Evolutionary conservation across 2,888 invertebrate species (phyloP).

Genomic region (Phyllotreta cruciferae): DNA sequence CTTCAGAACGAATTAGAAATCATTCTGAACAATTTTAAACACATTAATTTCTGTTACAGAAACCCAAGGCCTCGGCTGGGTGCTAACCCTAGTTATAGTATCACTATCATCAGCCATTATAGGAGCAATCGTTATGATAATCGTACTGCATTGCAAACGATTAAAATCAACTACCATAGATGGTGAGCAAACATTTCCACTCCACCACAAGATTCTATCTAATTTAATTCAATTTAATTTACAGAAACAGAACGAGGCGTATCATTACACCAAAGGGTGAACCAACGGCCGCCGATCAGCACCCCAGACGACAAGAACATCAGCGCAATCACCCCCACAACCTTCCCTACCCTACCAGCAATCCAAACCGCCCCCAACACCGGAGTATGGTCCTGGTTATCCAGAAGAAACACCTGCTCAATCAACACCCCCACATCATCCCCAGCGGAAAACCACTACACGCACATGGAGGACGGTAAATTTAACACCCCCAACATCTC

Average conservation of each 20-base stretch:
- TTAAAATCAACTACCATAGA: slow-evolving; percentile 51
- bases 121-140: slow-evolving; percentile 76
- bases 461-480: slow-evolving; percentile 70
- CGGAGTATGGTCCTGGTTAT: slow-evolving; percentile 59
- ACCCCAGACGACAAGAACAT: slow-evolving; percentile 56
- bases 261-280: slow-evolving; percentile 39
- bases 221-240: no score
- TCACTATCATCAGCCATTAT: slow-evolving; percentile 73
- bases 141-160: slow-evolving; percentile 73
- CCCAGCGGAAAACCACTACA: slow-evolving; percentile 74
- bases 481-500: neutral
- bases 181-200: slow-evolving; percentile 28
- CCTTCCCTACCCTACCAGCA: slow-evolving; percentile 47
- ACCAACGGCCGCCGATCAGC: slow-evolving; percentile 51
- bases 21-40: no score
- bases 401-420: slow-evolving; percentile 50
- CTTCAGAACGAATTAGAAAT: no score
- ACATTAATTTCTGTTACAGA: no score
- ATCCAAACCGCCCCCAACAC: slow-evolving; percentile 46
- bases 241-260: slow-evolving; percentile 45
- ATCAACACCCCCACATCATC: slow-evolving; percentile 63
- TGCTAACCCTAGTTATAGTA: slow-evolving; percentile 73
- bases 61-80: slow-evolving; percentile 72
- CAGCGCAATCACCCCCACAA: slow-evolving; percentile 47
- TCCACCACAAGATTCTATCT: no score